phyloP scores from a whole-genome alignment of 2,797 vertebrate genomes.

The Amblyopsis hoosieri region DNA sequence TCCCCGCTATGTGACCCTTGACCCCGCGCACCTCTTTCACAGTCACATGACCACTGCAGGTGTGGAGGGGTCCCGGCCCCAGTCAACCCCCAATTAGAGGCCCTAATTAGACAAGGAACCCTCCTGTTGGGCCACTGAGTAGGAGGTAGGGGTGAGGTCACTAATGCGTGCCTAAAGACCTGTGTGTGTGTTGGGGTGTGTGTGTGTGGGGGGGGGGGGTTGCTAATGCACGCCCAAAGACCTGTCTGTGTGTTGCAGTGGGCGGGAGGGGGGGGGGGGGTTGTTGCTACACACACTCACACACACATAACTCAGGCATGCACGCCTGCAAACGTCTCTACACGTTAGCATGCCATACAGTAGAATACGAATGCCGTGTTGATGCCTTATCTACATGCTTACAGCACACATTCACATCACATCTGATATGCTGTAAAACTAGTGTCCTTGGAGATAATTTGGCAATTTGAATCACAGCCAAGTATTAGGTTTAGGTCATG shows the following conservation, averaged over 20 bases:
- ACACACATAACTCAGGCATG: conserved; percentile 22
- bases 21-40: conserved; percentile 78
- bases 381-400: no score
- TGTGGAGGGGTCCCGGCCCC: conserved; percentile 86
- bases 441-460: no score
- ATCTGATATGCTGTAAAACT: no score
- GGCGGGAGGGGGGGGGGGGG: background rate
- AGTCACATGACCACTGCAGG: conserved; percentile 89
- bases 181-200: conserved; percentile 34
- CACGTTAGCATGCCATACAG: no score
- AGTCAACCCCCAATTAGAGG: conserved; percentile 88
- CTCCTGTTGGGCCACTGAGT: conserved; percentile 84
- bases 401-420: no score
- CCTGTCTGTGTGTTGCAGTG: conserved; percentile 34
- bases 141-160: conserved; percentile 41
- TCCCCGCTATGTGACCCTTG: conserved; percentile 57
- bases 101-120: conserved; percentile 80
- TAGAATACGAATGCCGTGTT: no score
- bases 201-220: background rate
- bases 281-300: conserved; percentile 30
- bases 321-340: no score
- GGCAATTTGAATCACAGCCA: no score
- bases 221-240: conserved; percentile 63
- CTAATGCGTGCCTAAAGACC: conserved; percentile 68
- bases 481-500: background rate